These are phyloP conservation scores for Pediacus dermestoides DNA, from an alignment of 2,888 invertebrate genomes.

Conservation along the genomic window DNA sequence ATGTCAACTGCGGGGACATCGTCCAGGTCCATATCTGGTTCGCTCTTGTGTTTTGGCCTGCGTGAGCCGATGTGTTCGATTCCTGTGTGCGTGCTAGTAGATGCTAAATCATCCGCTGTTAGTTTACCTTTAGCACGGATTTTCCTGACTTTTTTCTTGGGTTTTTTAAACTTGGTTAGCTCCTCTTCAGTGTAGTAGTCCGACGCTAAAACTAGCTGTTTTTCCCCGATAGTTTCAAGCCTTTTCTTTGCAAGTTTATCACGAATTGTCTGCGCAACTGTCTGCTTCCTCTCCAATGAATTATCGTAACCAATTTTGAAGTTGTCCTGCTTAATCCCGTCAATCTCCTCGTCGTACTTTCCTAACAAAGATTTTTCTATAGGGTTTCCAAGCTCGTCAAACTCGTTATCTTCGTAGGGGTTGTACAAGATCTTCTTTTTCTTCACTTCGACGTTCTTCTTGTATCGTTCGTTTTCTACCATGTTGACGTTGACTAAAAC, in stretches of 20 bases:
- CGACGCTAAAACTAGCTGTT: conserved; percentile 69
- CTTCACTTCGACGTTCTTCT: conserved; percentile 79
- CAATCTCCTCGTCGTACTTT: conserved; percentile 95
- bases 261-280: conserved; percentile 52
- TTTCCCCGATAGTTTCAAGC: conserved; percentile 69
- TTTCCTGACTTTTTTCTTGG: conserved; percentile 74
- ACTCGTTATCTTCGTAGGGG: conserved; percentile 76
- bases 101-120: conserved; percentile 70
- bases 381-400: conserved; percentile 65
- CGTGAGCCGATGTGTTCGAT: conserved; percentile 39
- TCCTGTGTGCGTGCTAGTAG: conserved; percentile 38
- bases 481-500: conserved; percentile 90
- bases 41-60: conserved; percentile 34
- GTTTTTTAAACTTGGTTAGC: conserved; percentile 84
- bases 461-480: conserved; percentile 78
- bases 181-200: conserved; percentile 88
- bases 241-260: conserved; percentile 63
- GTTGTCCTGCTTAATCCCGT: conserved; percentile 63
- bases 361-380: conserved; percentile 67
- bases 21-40: conserved; percentile 55
- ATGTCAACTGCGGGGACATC: conserved; percentile 53
- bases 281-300: conserved; percentile 54
- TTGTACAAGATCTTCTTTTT: conserved; percentile 85
- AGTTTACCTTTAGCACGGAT: conserved; percentile 61
- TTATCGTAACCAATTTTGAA: conserved; percentile 75